These are phyloP conservation scores for Micrasema minimum DNA, from an alignment of 1,140 invertebrate genomes.

Conservation along the genomic window DNA sequence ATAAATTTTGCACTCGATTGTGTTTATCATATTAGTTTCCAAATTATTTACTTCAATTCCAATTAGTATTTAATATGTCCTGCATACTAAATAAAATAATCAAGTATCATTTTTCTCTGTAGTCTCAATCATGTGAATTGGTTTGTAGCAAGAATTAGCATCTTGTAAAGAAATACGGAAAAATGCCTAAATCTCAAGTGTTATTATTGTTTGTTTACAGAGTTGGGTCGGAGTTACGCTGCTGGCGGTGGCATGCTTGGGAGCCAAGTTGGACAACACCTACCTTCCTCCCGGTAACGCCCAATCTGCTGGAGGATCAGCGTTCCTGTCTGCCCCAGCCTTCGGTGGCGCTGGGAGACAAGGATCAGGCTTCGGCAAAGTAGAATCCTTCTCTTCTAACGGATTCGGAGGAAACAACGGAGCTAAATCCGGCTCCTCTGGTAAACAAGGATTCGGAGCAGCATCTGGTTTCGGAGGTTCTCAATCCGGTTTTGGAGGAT, in stretches of 20 bases:
- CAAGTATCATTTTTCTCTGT: no score
- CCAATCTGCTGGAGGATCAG: slow-evolving; percentile 59
- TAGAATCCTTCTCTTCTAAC: slow-evolving; percentile 25
- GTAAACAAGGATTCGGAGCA: neutral
- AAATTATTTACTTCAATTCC: no score
- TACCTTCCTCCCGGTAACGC: slow-evolving; percentile 68
- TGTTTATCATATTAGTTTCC: no score
- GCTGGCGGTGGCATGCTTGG: slow-evolving; percentile 55
- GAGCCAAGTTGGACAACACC: slow-evolving; percentile 64
- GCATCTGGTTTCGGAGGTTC: slow-evolving; percentile 7
- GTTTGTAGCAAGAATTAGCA: no score
- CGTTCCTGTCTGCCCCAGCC: slow-evolving; percentile 47
- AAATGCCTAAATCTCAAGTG: no score
- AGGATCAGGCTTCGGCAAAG: slow-evolving; percentile 35
- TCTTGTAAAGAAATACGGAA: no score
- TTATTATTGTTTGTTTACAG: no score
- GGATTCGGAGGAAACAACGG: slow-evolving; percentile 2
- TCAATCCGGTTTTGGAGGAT: slow-evolving; percentile 14
- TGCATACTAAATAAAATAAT: neutral
- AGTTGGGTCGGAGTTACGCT: slow-evolving; percentile 43
- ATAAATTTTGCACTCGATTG: no score
- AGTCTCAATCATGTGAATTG: no score
- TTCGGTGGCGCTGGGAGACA: slow-evolving; percentile 39
- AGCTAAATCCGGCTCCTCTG: neutral
- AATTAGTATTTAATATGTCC: no score